These are phyloP conservation scores for Campopleginae sp. DNA, from an alignment of 2,888 invertebrate species.

Conservation along the genomic window DNA sequence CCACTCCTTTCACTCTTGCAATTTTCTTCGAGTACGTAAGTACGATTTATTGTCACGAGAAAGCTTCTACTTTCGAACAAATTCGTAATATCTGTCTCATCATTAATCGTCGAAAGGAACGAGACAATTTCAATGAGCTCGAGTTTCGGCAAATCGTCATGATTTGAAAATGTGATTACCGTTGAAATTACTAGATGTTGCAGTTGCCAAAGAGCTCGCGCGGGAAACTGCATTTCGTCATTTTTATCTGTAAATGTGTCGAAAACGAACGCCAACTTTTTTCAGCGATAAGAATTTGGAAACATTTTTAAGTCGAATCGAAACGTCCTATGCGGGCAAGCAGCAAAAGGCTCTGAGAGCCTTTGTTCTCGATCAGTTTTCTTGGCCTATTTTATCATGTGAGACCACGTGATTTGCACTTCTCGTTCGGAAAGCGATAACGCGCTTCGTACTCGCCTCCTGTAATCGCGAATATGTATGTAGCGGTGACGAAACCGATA, in stretches of 20 bases:
- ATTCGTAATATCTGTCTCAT: background rate
- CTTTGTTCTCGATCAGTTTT: constrained; percentile 52
- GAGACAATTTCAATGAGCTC: background rate
- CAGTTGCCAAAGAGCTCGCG: background rate
- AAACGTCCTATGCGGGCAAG: constrained; percentile 19
- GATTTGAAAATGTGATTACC: background rate
- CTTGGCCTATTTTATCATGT: constrained; percentile 56
- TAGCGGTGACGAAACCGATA: constrained; percentile 44
- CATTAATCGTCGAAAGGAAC: background rate
- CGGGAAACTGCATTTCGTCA: background rate
- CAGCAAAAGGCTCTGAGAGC: constrained; percentile 30
- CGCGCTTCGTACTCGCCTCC: constrained; percentile 49
- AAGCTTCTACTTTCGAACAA: background rate
- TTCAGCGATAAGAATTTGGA: background rate
- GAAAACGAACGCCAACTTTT: background rate
- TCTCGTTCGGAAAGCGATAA: constrained; percentile 56
- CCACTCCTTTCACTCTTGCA: constrained; percentile 53
- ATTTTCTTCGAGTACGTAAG: constrained; percentile 40
- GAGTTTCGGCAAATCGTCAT: background rate
- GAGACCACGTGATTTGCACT: constrained; percentile 54
- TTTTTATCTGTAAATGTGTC: background rate
- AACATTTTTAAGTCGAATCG: background rate
- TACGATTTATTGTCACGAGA: background rate
- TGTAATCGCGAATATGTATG: constrained; percentile 66
- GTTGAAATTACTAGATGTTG: background rate